Evolutionary conservation across 2,113 vertebrate genomes (phyloP).

Genomic region (Acrocephalus arundinaceus): DNA sequence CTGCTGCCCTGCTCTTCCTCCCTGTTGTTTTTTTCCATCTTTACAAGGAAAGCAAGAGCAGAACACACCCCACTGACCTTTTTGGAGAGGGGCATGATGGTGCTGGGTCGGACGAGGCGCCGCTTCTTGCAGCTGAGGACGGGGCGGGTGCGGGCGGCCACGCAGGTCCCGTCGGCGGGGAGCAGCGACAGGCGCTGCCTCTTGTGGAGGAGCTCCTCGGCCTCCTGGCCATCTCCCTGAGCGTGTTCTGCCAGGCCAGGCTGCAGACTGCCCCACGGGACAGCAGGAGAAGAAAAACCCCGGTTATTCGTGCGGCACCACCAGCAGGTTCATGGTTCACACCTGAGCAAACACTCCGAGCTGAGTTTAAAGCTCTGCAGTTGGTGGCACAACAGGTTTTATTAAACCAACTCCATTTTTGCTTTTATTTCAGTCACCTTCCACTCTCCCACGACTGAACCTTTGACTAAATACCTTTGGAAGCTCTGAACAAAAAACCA

Average conservation of each 20-base stretch:
- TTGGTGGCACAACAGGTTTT: background rate
- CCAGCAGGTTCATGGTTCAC: background rate
- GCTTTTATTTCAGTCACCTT: background rate
- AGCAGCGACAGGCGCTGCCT: slow-evolving; percentile 69
- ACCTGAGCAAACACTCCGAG: background rate
- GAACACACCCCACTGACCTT: slow-evolving; percentile 77
- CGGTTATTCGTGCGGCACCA: accelerated
- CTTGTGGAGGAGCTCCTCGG: slow-evolving; percentile 77
- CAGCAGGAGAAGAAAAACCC: background rate
- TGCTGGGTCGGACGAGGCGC: slow-evolving; percentile 87
- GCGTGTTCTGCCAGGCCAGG: slow-evolving; percentile 74
- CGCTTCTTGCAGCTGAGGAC: slow-evolving; percentile 87
- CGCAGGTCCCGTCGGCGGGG: slow-evolving; percentile 80
- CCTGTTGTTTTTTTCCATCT: background rate
- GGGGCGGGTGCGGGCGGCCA: slow-evolving; percentile 90
- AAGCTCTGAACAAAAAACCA: background rate
- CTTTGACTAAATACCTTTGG: background rate
- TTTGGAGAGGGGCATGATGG: slow-evolving; percentile 86
- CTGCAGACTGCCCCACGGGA: slow-evolving; percentile 69
- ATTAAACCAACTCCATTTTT: background rate
- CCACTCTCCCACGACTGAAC: background rate
- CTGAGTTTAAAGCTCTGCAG: background rate
- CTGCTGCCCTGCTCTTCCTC: background rate
- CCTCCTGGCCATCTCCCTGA: slow-evolving; percentile 79
- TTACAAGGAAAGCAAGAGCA: background rate